Evolutionary conservation across 2,797 vertebrate genomes (phyloP).

Genomic region (Microctenopoma steveboyesi): DNA sequence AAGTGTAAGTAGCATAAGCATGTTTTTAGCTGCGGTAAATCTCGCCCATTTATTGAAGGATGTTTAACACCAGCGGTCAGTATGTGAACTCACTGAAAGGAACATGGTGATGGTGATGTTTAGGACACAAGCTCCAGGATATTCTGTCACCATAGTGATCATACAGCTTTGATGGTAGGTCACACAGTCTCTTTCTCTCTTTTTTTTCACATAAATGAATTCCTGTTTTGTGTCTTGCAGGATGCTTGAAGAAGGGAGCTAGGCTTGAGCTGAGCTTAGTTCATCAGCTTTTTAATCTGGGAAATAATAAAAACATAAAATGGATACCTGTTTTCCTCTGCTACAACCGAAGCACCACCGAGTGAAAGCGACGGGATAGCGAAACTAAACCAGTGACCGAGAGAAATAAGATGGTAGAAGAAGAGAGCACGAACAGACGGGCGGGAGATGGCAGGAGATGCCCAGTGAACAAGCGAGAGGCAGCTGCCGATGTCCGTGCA

Average conservation of each 20-base stretch:
- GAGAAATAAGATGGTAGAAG: conserved; percentile 81
- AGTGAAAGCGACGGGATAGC: conserved; percentile 98
- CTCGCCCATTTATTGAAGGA: background rate
- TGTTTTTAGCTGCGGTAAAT: background rate
- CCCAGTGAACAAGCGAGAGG: conserved; percentile 82
- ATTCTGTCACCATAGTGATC: background rate
- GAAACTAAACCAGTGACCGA: conserved; percentile 91
- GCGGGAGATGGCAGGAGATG: conserved; percentile 73
- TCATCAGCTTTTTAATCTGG: conserved; percentile 99
- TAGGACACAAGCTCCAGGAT: background rate
- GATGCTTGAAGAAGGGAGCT: conserved; percentile 93
- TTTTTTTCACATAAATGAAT: background rate
- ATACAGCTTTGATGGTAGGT: too few relatives aligned
- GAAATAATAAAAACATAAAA: conserved; percentile 99
- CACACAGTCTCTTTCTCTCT: too few relatives aligned
- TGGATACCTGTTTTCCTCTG: conserved; percentile 99
- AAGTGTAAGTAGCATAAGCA: conserved; percentile 84
- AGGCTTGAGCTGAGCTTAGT: conserved; percentile 98
- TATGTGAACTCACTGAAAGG: background rate
- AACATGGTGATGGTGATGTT: background rate
- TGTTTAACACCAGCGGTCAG: too few relatives aligned
- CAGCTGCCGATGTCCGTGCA: conserved; percentile 72
- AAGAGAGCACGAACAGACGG: conserved; percentile 81
- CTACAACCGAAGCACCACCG: conserved; percentile 99
- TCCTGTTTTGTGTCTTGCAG: conserved; percentile 75